These are phyloP conservation scores for Aphrophora alni DNA, from an alignment of 2,888 invertebrate genomes.

Conservation along the genomic window DNA sequence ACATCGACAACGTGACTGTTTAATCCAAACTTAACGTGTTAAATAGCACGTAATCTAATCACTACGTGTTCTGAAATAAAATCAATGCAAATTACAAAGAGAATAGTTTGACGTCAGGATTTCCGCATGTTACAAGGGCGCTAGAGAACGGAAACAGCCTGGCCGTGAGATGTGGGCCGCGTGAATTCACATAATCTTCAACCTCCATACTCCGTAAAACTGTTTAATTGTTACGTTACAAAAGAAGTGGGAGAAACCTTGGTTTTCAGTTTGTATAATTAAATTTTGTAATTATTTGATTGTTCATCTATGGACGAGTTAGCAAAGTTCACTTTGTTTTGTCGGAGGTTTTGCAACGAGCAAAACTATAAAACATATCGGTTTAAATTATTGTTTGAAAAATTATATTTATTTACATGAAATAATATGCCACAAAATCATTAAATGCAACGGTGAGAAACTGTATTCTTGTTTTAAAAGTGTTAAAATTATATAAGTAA, in stretches of 20 bases:
- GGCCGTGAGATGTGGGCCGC: neutral
- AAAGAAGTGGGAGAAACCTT: neutral
- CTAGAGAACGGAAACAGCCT: neutral
- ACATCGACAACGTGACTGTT: neutral
- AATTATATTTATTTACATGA: too few relatives aligned
- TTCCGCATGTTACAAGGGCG: neutral
- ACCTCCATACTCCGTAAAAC: neutral
- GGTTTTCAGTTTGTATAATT: neutral
- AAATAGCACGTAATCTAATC: neutral
- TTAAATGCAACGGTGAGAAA: too few relatives aligned
- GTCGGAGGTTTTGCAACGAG: neutral
- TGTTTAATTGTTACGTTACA: neutral
- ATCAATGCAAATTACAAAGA: neutral
- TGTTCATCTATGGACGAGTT: neutral
- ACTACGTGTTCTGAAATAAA: neutral
- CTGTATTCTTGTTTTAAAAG: too few relatives aligned
- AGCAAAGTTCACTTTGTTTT: neutral
- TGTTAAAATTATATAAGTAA: too few relatives aligned
- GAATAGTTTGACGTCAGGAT: neutral
- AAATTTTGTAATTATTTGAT: neutral
- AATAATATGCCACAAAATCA: too few relatives aligned
- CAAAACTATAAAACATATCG: too few relatives aligned
- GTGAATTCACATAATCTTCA: neutral
- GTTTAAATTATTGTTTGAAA: neutral
- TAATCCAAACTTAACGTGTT: neutral